These are phyloP conservation scores for Sitta europaea DNA, from an alignment of 2,113 vertebrate species.

Conservation along the genomic window DNA sequence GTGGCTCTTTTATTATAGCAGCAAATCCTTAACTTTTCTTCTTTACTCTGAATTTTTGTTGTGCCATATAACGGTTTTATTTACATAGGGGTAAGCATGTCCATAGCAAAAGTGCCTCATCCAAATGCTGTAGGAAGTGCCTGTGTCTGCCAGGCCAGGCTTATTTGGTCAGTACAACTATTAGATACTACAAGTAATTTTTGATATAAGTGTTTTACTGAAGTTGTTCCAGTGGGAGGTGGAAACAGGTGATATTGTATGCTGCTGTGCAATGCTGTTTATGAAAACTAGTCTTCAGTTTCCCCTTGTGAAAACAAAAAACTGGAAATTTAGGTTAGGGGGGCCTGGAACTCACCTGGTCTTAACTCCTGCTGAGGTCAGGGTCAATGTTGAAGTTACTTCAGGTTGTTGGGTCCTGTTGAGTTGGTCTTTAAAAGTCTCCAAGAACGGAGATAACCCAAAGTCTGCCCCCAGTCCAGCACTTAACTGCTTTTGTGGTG, in stretches of 20 bases:
- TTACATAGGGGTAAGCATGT: background rate
- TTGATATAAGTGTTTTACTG: background rate
- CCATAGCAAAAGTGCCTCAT: background rate
- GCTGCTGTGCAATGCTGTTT: background rate
- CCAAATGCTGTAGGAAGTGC: background rate
- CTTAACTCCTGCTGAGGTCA: background rate
- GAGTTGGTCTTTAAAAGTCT: background rate
- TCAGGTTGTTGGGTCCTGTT: background rate
- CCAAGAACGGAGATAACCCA: background rate
- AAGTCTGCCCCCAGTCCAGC: background rate
- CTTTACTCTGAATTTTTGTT: background rate
- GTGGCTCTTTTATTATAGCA: background rate
- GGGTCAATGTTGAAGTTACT: background rate
- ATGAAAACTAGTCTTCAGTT: background rate
- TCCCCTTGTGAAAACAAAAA: background rate
- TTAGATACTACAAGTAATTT: background rate
- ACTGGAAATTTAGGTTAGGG: background rate
- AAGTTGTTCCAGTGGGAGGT: background rate
- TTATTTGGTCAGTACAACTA: background rate
- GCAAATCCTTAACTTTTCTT: background rate
- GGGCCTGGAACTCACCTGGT: background rate
- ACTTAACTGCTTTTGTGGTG: background rate
- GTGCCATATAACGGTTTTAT: background rate
- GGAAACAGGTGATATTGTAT: accelerated
- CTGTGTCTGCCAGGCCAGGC: background rate